Percentiles rank a stretch among this genome's conserved stretches.
Conservation (phyloP, 2,888 invertebrate species). For the Heliconius aoede region DNA sequence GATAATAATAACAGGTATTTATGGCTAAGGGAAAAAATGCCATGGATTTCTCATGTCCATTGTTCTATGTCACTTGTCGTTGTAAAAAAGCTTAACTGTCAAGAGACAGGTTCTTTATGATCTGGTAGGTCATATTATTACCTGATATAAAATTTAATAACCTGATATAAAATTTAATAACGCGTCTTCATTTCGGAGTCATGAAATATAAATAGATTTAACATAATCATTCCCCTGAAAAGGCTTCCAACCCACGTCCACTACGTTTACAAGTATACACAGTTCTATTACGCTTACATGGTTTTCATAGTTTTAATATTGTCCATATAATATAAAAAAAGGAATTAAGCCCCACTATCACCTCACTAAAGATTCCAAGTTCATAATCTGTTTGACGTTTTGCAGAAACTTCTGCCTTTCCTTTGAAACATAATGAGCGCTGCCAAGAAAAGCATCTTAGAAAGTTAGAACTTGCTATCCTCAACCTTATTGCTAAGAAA, state of each 20-base stretch:
- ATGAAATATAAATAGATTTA: no score
- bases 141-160: no score
- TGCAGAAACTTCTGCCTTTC: conserved; percentile 28
- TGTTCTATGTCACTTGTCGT: conserved; percentile 32
- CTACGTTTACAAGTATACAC: background rate
- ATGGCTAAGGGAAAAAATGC: conserved; percentile 36
- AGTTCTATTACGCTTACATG: background rate
- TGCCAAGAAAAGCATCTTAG: conserved; percentile 23
- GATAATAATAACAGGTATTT: conserved; percentile 40
- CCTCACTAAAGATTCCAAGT: conserved; percentile 25
- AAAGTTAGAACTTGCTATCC: background rate
- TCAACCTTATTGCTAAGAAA: background rate
- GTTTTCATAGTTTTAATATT: background rate
- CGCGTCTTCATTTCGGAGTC: no score
- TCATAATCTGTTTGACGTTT: conserved; percentile 28
- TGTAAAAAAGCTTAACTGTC: conserved; percentile 13
- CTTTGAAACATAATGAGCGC: conserved; percentile 18
- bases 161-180: no score
- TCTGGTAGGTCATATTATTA: background rate
- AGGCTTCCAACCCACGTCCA: no score
- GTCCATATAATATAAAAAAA: background rate
- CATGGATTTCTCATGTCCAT: conserved; percentile 44
- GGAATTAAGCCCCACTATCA: background rate
- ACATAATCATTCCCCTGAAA: no score
- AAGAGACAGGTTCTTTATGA: background rate